These are phyloP conservation scores for Neoscelio sp. DNA, from an alignment of 2,888 invertebrate species.

Conservation along the genomic window DNA sequence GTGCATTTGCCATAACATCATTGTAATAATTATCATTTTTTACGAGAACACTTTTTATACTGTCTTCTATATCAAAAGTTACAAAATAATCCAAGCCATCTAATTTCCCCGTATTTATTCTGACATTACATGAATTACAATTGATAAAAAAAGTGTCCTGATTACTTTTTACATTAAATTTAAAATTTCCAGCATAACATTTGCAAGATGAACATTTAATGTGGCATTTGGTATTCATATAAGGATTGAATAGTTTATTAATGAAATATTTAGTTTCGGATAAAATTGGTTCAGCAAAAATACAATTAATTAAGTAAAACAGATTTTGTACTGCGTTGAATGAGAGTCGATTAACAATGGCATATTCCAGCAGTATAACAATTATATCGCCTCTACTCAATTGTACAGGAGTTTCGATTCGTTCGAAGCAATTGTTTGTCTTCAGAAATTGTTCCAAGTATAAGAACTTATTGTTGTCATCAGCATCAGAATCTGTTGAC, in stretches of 20 bases:
- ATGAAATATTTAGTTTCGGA: not conserved
- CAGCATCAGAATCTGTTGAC: not conserved
- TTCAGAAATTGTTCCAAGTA: not conserved
- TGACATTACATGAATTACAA: not conserved
- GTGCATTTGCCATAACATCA: not conserved
- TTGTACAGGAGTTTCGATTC: conserved; percentile 2
- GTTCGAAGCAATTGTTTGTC: not conserved
- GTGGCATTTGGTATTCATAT: not conserved
- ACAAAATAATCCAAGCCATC: not conserved
- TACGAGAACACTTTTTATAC: not conserved
- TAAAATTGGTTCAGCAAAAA: conserved; percentile 4
- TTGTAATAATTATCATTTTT: conserved; percentile 1
- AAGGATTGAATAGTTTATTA: conserved; percentile 11
- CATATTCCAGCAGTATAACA: conserved; percentile 14
- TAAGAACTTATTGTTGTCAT: not conserved
- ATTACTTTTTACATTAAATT: not conserved
- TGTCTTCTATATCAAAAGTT: conserved; percentile 3
- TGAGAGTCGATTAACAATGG: not conserved
- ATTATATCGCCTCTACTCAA: conserved; percentile 11
- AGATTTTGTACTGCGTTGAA: not conserved
- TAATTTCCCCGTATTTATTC: conserved; percentile 1
- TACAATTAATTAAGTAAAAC: not conserved
- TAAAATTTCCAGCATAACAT: not conserved
- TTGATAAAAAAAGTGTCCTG: not conserved
- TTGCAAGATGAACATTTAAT: not conserved